Conservation (phyloP, 1,140 invertebrate species). For the Hylaeus volcanicus region DNA sequence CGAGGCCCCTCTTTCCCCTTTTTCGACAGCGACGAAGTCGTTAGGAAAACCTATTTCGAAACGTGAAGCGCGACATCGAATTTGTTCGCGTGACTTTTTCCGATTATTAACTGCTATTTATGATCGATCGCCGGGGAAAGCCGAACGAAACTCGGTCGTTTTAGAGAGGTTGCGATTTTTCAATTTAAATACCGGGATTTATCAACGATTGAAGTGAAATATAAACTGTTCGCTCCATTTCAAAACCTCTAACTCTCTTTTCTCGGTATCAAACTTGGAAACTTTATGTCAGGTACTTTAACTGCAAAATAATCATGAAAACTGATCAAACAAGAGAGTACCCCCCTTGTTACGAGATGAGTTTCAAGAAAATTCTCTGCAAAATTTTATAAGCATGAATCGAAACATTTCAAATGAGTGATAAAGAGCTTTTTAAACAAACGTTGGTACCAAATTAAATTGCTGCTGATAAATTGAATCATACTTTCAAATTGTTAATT, state of each 20-base stretch:
- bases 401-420: neutral
- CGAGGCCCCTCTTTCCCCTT: neutral
- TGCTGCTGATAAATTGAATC: neutral
- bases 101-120: neutral
- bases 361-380: neutral
- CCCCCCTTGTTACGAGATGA: neutral
- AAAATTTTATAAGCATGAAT: neutral
- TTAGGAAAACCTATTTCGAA: neutral
- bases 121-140: neutral
- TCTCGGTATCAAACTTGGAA: no score
- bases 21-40: neutral
- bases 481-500: neutral
- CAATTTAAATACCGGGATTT: neutral
- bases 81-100: neutral
- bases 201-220: no score
- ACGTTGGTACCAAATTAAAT: no score
- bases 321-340: no score
- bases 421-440: neutral
- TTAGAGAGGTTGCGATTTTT: neutral
- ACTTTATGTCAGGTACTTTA: no score
- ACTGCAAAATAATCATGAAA: no score
- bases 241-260: no score
- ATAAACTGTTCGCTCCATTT: no score
- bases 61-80: neutral
- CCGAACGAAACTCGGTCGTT: neutral